These are phyloP conservation scores for Camponotus pennsylvanicus DNA, from an alignment of 1,140 invertebrate genomes.

Conservation along the genomic window DNA sequence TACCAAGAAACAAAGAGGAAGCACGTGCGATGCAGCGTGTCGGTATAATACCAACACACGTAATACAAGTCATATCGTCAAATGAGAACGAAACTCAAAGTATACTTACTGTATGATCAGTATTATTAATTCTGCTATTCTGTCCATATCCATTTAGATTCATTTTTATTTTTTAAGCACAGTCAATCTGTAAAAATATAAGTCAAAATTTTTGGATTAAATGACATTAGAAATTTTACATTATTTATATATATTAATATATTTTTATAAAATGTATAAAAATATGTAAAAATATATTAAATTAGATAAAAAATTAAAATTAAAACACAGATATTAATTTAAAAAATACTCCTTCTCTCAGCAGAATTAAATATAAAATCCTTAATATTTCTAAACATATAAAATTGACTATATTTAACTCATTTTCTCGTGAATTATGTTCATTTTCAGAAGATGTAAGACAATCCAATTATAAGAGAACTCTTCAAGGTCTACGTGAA, in stretches of 20 bases:
- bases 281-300: neutral
- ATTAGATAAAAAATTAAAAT: neutral
- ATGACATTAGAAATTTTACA: neutral
- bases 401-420: neutral
- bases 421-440: neutral
- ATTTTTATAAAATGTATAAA: neutral
- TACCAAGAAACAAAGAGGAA: constrained; percentile 84
- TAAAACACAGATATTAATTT: neutral
- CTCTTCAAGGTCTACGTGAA: constrained; percentile 69
- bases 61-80: constrained; percentile 82
- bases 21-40: constrained; percentile 82
- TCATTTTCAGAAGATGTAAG: constrained; percentile 9
- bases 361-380: neutral
- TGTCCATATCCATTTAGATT: neutral
- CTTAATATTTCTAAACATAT: neutral
- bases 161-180: neutral
- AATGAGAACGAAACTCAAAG: constrained; percentile 65
- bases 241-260: neutral
- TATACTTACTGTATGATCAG: constrained; percentile 58
- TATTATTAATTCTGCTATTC: constrained; percentile 8
- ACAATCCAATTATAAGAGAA: constrained; percentile 59
- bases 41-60: constrained; percentile 86
- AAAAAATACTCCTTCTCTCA: neutral
- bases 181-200: neutral
- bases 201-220: neutral